phyloP scores from a whole-genome alignment of 2,888 invertebrate genomes.

The Torymus auratus region DNA sequence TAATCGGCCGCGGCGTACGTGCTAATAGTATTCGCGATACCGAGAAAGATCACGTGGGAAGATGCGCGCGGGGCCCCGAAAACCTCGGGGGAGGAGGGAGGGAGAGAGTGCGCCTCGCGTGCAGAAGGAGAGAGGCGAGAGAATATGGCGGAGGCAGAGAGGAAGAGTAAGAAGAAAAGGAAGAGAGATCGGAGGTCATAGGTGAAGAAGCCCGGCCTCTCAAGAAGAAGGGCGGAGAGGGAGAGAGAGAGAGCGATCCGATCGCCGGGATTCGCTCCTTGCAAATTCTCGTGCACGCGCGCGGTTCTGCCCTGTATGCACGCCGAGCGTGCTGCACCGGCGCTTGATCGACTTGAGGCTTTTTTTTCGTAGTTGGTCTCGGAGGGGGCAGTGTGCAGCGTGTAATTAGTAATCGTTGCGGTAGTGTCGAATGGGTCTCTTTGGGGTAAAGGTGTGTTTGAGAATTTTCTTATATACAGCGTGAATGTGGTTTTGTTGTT shows the following conservation, averaged over 20 bases:
- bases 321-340: no score
- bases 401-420: no score
- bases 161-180: conserved; percentile 54
- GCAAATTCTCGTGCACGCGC: conserved; percentile 61
- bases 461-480: no score
- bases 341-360: no score
- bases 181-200: conserved; percentile 69
- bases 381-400: no score
- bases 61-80: conserved; percentile 50
- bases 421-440: no score
- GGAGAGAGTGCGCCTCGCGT: conserved; percentile 50
- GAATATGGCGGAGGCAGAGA: conserved; percentile 60
- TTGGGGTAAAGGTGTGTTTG: no score
- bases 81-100: conserved; percentile 36
- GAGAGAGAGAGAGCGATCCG: conserved; percentile 65
- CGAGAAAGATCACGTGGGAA: conserved; percentile 58
- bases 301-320: no score
- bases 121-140: conserved; percentile 52
- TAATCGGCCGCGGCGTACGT: conserved; percentile 58
- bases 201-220: conserved; percentile 74
- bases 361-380: no score
- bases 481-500: no score
- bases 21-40: conserved; percentile 60
- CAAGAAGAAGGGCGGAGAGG: conserved; percentile 70
- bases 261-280: conserved; percentile 67